Evolutionary conservation across 2,113 vertebrate genomes (phyloP), one percentile per base, ranked within the genome.

Genomic region (Heterocephalus glaber): DNA sequence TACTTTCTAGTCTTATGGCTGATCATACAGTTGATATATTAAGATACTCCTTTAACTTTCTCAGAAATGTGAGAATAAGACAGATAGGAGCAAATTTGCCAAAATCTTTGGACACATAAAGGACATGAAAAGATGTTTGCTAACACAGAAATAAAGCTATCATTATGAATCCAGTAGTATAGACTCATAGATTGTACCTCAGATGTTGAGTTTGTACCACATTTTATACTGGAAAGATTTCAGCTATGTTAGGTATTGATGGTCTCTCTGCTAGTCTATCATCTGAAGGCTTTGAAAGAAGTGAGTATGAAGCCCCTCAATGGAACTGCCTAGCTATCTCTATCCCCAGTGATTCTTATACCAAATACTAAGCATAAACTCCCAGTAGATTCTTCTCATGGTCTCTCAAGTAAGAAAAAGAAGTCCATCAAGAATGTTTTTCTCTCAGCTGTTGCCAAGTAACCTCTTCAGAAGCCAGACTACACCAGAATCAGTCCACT

Each of bases 61-160:
- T 99, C 47, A 98, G 98, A 87, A 98, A 97, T 84, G 58, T 89
- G 99, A 99, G 86, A 99, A 99, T 97, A 99, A 99, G 98, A 99
- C 99, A 99, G 99, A 99, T 94, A 99, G 99, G 97, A 99, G 98
- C 97, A 99, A 99, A 90, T 98, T 99, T 95, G 99, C 99, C 99
- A 99, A n/a, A 99, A 99, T 93, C 98, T 99, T 81, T 99, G 99
- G 82, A 98, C 95, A 0, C 99, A 97, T 91, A 99, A 99, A 61
- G 96, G 98, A 5, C 97, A 97, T 20, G 99, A 99, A 60, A 99
- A 99, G 97, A 99, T 99, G 97, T 99, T 99, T 54, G 89, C 98
- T 52, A 98, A 97, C 96, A 99, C 99, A 7, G 99, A 99, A 97
- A 99, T 98, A 95, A 99, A 98, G 68, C 98, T 99, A 13, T 99